Conservation (phyloP, 1,140 invertebrate genomes). For the Diorhabda carinulata region DNA sequence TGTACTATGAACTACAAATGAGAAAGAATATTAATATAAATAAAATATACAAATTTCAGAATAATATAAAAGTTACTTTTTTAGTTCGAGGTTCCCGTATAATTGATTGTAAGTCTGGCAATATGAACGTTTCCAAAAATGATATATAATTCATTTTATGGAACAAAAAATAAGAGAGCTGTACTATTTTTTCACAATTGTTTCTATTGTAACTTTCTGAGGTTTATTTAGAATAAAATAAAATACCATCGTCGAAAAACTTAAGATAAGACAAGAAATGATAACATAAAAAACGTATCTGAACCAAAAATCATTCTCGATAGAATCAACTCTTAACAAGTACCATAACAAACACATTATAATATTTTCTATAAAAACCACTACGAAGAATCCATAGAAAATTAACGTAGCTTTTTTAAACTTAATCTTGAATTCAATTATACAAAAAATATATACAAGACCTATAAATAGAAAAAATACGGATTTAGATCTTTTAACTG, state of each 20-base stretch:
- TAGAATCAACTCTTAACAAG: slow-evolving; percentile 51
- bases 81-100: too few relatives aligned
- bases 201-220: slow-evolving; percentile 32
- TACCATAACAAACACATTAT: slow-evolving; percentile 63
- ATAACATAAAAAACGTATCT: slow-evolving; percentile 54
- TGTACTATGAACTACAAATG: too few relatives aligned
- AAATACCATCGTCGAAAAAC: slow-evolving; percentile 41
- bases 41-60: too few relatives aligned
- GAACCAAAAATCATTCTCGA: slow-evolving; percentile 58
- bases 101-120: too few relatives aligned
- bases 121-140: too few relatives aligned
- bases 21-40: too few relatives aligned
- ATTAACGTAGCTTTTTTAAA: slow-evolving; percentile 65
- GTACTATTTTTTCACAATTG: not conserved
- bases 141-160: too few relatives aligned
- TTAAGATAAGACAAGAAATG: slow-evolving; percentile 38
- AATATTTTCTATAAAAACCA: slow-evolving; percentile 62
- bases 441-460: slow-evolving; percentile 66
- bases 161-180: too few relatives aligned
- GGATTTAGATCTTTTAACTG: slow-evolving; percentile 37
- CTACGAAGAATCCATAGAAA: slow-evolving; percentile 60
- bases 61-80: too few relatives aligned
- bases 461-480: slow-evolving; percentile 63
- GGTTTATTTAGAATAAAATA: slow-evolving; percentile 38
- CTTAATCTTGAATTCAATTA: slow-evolving; percentile 71